Evolutionary conservation across 30 jellyfish, hydroid and myxozoan genomes (phyloP), one percentile per base, ranked within the genome.

Genomic region (Phacellophora camtschatica): DNA sequence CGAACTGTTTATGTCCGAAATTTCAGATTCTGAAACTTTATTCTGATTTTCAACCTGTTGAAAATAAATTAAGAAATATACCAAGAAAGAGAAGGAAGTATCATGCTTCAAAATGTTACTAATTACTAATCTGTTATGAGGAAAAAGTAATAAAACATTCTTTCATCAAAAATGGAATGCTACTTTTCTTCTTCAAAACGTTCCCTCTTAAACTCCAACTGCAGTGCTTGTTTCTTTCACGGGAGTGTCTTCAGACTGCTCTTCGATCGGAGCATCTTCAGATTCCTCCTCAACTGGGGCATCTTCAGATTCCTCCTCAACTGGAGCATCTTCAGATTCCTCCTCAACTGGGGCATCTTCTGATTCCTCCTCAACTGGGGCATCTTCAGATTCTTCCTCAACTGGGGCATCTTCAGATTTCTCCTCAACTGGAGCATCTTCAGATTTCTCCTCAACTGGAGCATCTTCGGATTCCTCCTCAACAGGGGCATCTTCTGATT

Each of bases 241-340:
- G 1, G 65, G 1, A 2, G 65, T 16, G 18, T 68, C 82, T 19
- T 3, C 82, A 41, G 34, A 72, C 41, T 70, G 72, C 30, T 43
- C 84, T 1, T 24, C 49, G 12, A 54, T 9, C 27, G 27, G 72
- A 15, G 22, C 84, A 13, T 69, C 74, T 23, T 4, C 18, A 2
- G 63, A 1, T 1, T 74, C 80, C 5, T 74, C 87, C 53, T 50
- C 87, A 0, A 43, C n/a, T 3, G 72, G 1, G 18, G 27, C 87
- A 8, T 34, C 87, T 24, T 48, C 87, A 25, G 74, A 0, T 25
- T 22, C 78, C 1, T 74, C 87, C 41, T 74, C 80, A 0, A 4
- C 87, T 13, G 75, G 1, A 24, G 64, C 55, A 33, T 72, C 86
- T 51, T 49, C n/a, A n/a, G n/a, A n/a, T n/a, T n/a, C 86, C 29